Evolutionary conservation across 1,140 invertebrate species (phyloP), one percentile per base, ranked within the genome.

Genomic region (Eubasilissa regina): DNA sequence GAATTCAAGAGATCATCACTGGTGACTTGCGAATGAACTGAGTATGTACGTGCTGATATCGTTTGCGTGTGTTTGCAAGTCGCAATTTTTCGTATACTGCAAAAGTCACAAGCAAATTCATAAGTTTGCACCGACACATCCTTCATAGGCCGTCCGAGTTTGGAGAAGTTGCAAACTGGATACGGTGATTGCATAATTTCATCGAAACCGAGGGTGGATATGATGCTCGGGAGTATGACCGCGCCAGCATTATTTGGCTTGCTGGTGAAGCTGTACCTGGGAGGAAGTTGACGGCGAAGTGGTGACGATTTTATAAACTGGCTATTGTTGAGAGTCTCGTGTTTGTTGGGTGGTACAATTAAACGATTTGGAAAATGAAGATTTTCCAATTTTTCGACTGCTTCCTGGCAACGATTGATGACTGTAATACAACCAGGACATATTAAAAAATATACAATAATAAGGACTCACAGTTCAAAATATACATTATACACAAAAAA

Each of bases 351-450:
- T n/a, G 60, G 58, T 0, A 11, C 3, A 17, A 64, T 25, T 15
- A 76, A 48, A 35, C 75, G 75, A 21, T 74, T 80, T 11, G 81
- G 81, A 13, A 80, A 53, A 62, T 78, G 72, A 25, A 77, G 66
- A 47, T 10, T 55, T 8, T 80, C 79, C 81, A 82, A 80, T 68
- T 77, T 77, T 21, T 53, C 43, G 13, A 82, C 60, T 13, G 76
- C 78, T 55, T 68, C 56, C 53, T 78, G 55, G 72, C 81, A 82
- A 68, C 77, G 58, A 47, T 47, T 80, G 64, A 82, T 82, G 21
- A 81, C 80, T 81, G 80, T 56, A 81, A 81, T 75, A 75, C 19
- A 75, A 73, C 13, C 48, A 56, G 13, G 12, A 35, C 19, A 43
- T 13, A 55, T 70, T 53, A 25, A 19, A 70, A 48, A 68, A 35